These are phyloP conservation scores for Lordiphosa collinella DNA, from an alignment of 1,140 invertebrate species.

Conservation along the genomic window DNA sequence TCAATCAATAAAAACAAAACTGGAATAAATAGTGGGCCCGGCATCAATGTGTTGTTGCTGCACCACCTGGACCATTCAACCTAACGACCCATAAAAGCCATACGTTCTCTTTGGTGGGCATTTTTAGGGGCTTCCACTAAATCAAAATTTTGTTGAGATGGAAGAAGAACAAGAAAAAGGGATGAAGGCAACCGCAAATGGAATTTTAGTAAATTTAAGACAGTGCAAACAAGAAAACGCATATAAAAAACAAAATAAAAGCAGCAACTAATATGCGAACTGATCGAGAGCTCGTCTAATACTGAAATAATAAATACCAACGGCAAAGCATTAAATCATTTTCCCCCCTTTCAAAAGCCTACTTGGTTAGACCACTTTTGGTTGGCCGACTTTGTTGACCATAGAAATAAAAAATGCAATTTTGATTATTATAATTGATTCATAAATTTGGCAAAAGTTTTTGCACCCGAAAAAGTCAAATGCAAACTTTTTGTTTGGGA, in stretches of 20 bases:
- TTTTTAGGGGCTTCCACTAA: constrained; percentile 7
- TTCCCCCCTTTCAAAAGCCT: background rate
- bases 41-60: constrained; percentile 3
- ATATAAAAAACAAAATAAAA: no score
- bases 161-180: no score
- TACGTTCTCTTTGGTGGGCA: constrained; percentile 19
- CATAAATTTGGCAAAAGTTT: constrained; percentile 28
- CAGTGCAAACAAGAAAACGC: no score
- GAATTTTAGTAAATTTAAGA: no score
- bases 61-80: constrained; percentile 27
- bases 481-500: constrained; percentile 22
- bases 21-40: no score
- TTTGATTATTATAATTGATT: constrained; percentile 44
- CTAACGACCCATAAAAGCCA: constrained; percentile 55
- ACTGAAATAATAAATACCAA: background rate
- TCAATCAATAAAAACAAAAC: no score
- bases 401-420: background rate
- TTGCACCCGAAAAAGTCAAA: constrained; percentile 26
- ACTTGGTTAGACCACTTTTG: background rate
- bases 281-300: background rate
- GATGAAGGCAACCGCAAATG: no score
- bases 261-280: background rate
- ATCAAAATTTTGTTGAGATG: constrained; percentile 38
- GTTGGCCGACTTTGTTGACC: background rate
- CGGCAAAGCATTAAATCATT: background rate